Base-by-base conservation (phyloP, 2,797 vertebrate species). In the Australoheros facetus region DNA sequence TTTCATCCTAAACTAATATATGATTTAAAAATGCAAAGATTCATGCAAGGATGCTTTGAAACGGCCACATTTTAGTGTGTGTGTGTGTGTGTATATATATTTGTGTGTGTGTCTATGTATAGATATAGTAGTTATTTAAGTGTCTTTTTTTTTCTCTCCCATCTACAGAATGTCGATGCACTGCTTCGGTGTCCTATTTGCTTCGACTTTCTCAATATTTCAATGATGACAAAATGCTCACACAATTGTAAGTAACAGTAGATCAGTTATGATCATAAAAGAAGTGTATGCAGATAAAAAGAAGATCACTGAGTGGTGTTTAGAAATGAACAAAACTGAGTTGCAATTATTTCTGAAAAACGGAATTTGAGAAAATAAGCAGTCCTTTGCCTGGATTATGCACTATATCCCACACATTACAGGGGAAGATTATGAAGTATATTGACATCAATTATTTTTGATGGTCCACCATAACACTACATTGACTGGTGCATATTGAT, bases 211-310 rank as follows among this genome's bases (percentile, higher is more conserved):
- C 94, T 97, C 90, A 96, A 94, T 86, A 97, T 97, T 78, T 92
- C 97, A 11, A 96, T 98, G 97, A 97, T 98, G 92, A 96, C 97
- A 14, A 96, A 96, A 85, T 98, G 97, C 81, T 98, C 97, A 12
- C 97, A 98, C 88, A 98, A 97, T 89, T 98, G 97, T 98, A 93
- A 96, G 97, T 98, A 75, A 26, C 9, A 53, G 4, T 32, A 16
- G 14, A 56, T 6, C 16, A 17, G 16, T 30, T 69, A 13, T 34
- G 28, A 9, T 69, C 17, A 48, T 69, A 51, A 30, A 48, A 69
- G 3, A 69, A 13, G 16, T 19, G 30, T 53, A 12, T 39, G 32
- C 51, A 37, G 62, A 14, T 34, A 53, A 3, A 1, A 58, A 42
- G 56, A 37, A 59, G 6, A 39, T 5, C 69, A 28, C 48, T 53